Evolutionary conservation across 2,113 vertebrate species (phyloP), one percentile per base, ranked within the genome.

Genomic region (Tupaia tana): DNA sequence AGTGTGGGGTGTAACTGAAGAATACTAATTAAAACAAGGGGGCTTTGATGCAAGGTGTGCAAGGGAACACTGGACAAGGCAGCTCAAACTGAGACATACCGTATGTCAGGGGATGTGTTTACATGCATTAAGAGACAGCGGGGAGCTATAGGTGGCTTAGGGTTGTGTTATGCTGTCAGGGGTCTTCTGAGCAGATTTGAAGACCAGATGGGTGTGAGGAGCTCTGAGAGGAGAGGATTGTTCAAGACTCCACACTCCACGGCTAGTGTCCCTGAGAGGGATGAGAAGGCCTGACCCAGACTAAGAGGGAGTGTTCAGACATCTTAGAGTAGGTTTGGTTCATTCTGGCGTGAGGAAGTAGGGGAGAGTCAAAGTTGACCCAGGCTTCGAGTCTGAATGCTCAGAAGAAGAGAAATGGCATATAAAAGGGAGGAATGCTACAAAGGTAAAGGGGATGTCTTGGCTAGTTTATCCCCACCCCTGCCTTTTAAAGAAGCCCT

Each of bases 71-170:
- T 20, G 3, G 19, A 4, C 11, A 31, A 56, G 52, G 52, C 52
- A 59, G 78, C 52, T 11, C 11, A 61, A 66, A 29, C 29, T 27
- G 24, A 82, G 64, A 29, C 9, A 16, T 29, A 70, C 10, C 3
- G 6, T 13, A 71, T 11, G 12, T 78, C 19, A 64, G 18, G 27
- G 27, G 43, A 52, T 2, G 54, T 1, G 1, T 63, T 86, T 70
- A 24, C 0, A 1, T 5, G 71, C 80, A n/a, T 2, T 31, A 18
- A 27, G 0, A 10, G 63, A 71, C 16, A 52, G 27, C n/a, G 1
- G 58, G 73, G 19, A 58, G n/a, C 20, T 31, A 18, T 3, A 25
- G 24, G 12, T 31, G 34, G 54, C 64, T 56, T 20, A 70, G 3
- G 31, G 29, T n/a, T 8, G 0, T 67, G 34, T 2, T n/a, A 52